phyloP scores from a whole-genome alignment of 2,797 vertebrate genomes.

The Octomys mimax region DNA sequence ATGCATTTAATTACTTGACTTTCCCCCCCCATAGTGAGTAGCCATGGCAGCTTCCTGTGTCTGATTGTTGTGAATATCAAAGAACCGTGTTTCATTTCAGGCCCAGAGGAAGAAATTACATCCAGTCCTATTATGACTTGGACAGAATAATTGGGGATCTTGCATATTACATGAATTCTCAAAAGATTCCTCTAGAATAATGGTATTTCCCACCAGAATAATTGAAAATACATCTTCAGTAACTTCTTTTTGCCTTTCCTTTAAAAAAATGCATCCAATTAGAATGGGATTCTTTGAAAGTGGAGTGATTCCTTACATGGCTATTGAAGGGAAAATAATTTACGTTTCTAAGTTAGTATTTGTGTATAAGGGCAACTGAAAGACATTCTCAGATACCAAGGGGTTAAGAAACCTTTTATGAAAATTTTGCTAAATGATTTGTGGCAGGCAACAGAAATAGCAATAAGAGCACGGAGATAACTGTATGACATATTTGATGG shows the following conservation, averaged over 20 bases:
- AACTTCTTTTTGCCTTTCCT: neutral
- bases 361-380: too few species aligned
- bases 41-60: fast-evolving
- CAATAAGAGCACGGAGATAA: too few species aligned
- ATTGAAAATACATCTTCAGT: neutral
- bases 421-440: too few species aligned
- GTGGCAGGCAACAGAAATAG: too few species aligned
- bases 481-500: too few species aligned
- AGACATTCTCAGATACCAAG: too few species aligned
- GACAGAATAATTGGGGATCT: neutral
- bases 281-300: neutral
- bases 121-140: too few species aligned
- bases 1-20: neutral
- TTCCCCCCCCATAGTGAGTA: neutral
- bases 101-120: neutral
- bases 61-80: neutral
- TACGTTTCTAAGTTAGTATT: too few species aligned
- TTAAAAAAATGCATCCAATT: neutral
- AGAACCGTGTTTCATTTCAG: neutral
- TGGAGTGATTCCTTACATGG: neutral
- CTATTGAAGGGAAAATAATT: neutral
- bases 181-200: neutral
- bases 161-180: neutral
- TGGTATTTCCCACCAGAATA: neutral
- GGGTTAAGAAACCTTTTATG: too few species aligned